Base-by-base conservation (phyloP, 2,797 vertebrate genomes). In the Melanotaenia maccullochi region DNA sequence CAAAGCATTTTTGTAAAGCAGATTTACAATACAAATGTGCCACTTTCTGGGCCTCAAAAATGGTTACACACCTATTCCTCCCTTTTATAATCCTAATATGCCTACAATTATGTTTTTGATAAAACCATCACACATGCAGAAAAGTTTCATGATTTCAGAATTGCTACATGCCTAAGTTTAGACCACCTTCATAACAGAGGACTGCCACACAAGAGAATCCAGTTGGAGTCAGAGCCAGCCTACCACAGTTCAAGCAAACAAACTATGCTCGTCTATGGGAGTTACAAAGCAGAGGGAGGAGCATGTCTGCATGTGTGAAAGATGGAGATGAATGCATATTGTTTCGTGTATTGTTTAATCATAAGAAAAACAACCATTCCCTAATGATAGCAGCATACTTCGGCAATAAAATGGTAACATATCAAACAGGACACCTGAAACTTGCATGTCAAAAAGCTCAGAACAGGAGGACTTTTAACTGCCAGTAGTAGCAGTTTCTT, bases 271-370 rank as follows among this genome's bases (percentile, higher is more conserved):
- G 33, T 76, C 71, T 71, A 61, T 59, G 71, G 32, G 3, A 75
- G 66, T 63, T 57, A 40, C 49, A 49, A 78, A 68, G 60, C 71
- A 65, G 55, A 54, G 55, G 76, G 51, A 65, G 18, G 13, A 76
- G 42, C 14, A 58, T 28, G 60, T 40, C n/a, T 52, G 32, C 16
- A 11, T 59, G 38, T 73, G 59, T 66, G 62, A 55, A 14, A 71
- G 57, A 75, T 38, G 33, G 9, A 64, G 44, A 81, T 51, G 65
- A 73, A 81, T 68, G 54, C 36, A 16, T 58, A 64, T 82, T 76
- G 78, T 84, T 82, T 82, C 64, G 76, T 79, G 71, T 62, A 71
- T 84, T 76, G 76, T 90, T 85, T 86, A 85, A 87, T 85, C 74
- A 73, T 14, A 81, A 57, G 66, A 56, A 81, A 75, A 81, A 78